Percentiles rank a stretch among this genome's conserved stretches.
Conservation (phyloP, 2,113 vertebrate genomes). For the Poicephalus gulielmi region DNA sequence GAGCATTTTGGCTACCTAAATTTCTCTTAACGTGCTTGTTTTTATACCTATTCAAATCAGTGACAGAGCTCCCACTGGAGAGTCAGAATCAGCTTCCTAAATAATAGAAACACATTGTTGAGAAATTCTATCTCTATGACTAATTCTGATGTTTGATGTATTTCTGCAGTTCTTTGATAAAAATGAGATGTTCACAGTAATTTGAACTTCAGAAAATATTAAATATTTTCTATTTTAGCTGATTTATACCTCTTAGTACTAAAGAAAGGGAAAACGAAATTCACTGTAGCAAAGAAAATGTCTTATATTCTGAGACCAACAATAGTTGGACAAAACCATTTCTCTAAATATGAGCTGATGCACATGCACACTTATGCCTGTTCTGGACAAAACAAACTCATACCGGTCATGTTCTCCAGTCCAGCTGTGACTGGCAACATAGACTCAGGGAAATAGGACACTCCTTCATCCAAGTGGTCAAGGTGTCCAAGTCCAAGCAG, state of each 20-base stretch:
- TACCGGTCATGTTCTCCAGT: neutral
- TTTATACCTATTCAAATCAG: neutral
- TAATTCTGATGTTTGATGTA: neutral
- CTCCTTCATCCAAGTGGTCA: neutral
- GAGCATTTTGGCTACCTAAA: neutral
- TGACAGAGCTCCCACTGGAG: neutral
- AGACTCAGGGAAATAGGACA: neutral
- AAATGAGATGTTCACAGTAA: neutral
- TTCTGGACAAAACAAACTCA: neutral
- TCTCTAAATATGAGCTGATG: neutral
- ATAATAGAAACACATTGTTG: neutral
- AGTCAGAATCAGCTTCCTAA: neutral
- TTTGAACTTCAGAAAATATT: neutral
- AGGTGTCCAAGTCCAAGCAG: neutral
- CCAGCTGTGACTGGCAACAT: neutral
- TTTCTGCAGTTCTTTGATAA: neutral
- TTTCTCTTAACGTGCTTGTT: neutral
- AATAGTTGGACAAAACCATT: neutral
- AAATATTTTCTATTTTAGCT: neutral
- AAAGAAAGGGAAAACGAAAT: neutral
- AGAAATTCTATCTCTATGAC: neutral
- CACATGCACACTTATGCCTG: fast-evolving
- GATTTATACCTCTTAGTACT: neutral
- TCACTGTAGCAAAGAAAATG: neutral
- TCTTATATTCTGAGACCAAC: neutral